Evolutionary conservation across 1,140 invertebrate genomes (phyloP).

Genomic region (Zophobas atratus): DNA sequence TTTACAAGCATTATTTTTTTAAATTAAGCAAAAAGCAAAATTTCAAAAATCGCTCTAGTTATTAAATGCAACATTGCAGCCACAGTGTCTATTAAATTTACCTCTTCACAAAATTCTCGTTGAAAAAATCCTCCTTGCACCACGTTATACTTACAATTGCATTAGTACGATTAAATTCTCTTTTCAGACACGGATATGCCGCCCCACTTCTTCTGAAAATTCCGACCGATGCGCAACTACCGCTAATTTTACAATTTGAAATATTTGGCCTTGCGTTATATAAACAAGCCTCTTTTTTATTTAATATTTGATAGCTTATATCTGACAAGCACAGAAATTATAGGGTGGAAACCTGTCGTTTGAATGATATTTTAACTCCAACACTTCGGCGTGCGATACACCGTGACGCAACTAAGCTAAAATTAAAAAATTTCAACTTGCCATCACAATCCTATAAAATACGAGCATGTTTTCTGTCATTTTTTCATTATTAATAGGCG

Average conservation of each 20-base stretch:
- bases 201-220: background rate
- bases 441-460: background rate
- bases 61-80: too few relatives aligned
- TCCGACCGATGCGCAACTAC: background rate
- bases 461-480: background rate
- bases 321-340: background rate
- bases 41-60: too few relatives aligned
- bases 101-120: too few relatives aligned
- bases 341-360: background rate
- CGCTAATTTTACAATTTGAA: background rate
- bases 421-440: constrained; percentile 5
- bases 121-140: too few relatives aligned
- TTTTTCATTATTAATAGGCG: too few relatives aligned
- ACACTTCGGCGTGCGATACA: background rate
- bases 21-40: too few relatives aligned
- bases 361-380: background rate
- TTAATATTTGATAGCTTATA: background rate
- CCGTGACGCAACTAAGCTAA: background rate
- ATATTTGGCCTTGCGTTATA: background rate
- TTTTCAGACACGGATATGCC: background rate
- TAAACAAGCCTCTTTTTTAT: background rate
- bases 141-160: too few relatives aligned
- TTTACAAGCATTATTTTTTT: too few relatives aligned
- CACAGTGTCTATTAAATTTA: too few relatives aligned
- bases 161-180: background rate